Base-by-base conservation (phyloP, 2,888 invertebrate genomes). In the Diarsia rubi region DNA sequence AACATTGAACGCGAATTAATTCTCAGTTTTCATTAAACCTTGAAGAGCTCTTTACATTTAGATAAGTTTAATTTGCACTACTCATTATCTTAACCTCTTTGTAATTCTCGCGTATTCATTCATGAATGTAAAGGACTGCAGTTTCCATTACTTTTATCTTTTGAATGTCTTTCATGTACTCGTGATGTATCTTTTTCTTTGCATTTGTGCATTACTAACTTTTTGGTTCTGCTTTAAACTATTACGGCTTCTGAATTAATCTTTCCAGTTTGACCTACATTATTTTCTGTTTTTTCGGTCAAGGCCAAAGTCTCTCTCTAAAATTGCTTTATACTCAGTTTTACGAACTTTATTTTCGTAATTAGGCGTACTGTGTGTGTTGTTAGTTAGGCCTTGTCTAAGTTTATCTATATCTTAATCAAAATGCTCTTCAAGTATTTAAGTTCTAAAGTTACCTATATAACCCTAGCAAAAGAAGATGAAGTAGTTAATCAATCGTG, bases 401-500 rank as follows among this genome's bases (percentile, higher is more conserved):
- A 9, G 9, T 24, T 11, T 11, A 9, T 14, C 2, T 2, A 3
- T 1, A 12, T 49, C 24, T 42, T 59, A 16, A 1, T 2, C 8
- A 16, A 45, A 67, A 21, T 47, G 14, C 0, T 21, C 21, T 54
- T 62, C 19, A n/a, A 12, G 21, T 1, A 49, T 65, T 83, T 74
- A 45, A 45, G 8, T 31, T 24, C 52, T 45, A 21, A 52, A 16
- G 11, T 42, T 77, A 19, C 31, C 42, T 31, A 16, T 44, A n/a
- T 8, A 62, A 66, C 44, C 44, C 27, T 31, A 71, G 27, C 37
- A 2, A 37, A 24, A 16, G 16, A 27, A 57, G 47, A 68, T 11
- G 45, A 60, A 64, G 47, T 21, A 81, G 66, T 64, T 59, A 77
- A 82, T 82, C 78, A 82, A 85, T 78, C 82, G 60, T 57, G 44